phyloP scores from a whole-genome alignment of 2,888 invertebrate species.

The Leptopilina syphax region DNA sequence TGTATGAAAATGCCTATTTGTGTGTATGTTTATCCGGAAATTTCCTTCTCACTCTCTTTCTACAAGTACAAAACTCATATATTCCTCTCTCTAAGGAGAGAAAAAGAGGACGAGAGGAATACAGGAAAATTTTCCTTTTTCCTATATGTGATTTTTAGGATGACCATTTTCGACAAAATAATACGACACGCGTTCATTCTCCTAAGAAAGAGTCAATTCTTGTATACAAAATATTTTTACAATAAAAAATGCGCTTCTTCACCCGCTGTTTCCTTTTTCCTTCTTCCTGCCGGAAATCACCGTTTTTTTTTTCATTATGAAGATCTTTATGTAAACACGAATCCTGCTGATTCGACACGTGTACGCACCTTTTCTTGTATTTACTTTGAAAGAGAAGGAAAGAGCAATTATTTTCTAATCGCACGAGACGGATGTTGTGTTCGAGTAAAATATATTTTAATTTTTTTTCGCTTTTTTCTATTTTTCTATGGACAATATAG shows the following conservation, averaged over 20 bases:
- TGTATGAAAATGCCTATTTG: constrained; percentile 53
- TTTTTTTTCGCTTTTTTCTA: too few species aligned
- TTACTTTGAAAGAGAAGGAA: neutral
- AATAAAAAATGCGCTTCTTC: neutral
- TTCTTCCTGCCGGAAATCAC: constrained; percentile 40
- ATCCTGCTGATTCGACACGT: constrained; percentile 69
- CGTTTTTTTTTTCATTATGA: neutral
- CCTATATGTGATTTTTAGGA: neutral
- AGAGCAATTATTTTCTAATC: constrained; percentile 27
- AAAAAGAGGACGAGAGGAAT: too few species aligned
- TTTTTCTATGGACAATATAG: too few species aligned
- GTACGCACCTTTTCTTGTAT: constrained; percentile 54
- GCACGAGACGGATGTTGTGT: constrained; percentile 42
- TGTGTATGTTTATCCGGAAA: constrained; percentile 62
- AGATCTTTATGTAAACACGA: constrained; percentile 52
- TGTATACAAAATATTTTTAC: neutral
- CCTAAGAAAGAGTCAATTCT: neutral
- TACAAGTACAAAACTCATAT: too few species aligned
- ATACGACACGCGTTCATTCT: constrained; percentile 41
- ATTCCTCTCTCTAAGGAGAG: too few species aligned
- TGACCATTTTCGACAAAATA: constrained; percentile 20
- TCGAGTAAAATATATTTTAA: neutral
- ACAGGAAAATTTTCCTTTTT: constrained; percentile 49
- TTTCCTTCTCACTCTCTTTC: constrained; percentile 40
- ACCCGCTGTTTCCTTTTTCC: constrained; percentile 40